phyloP scores from a whole-genome alignment of 2,797 vertebrate genomes.

The Sphenopsis melanotis region DNA sequence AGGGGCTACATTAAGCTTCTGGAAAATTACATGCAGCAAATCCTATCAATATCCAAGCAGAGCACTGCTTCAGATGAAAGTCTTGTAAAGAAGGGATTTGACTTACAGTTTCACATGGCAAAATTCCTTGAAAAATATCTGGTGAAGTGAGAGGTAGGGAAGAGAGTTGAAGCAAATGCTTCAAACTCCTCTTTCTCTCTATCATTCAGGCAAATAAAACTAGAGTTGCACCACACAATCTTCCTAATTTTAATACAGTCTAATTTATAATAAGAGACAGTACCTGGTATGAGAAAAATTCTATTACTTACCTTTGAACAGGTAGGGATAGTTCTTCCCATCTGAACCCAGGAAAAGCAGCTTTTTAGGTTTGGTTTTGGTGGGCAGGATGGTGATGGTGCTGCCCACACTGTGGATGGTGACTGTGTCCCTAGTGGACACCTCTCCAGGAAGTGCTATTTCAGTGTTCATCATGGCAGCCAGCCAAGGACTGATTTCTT shows the following conservation, averaged over 20 bases:
- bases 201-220: neutral
- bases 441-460: slow-evolving; percentile 94
- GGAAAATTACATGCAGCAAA: neutral
- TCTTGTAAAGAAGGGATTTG: neutral
- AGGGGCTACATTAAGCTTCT: neutral
- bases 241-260: neutral
- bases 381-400: slow-evolving; percentile 95
- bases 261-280: neutral
- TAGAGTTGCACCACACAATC: fast-evolving
- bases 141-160: neutral
- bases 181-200: neutral
- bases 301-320: slow-evolving; percentile 91
- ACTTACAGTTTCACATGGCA: neutral
- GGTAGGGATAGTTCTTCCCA: slow-evolving; percentile 93
- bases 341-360: slow-evolving; percentile 95
- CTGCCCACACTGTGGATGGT: slow-evolving; percentile 94
- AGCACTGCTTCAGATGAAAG: neutral
- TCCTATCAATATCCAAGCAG: neutral
- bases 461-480: slow-evolving; percentile 90
- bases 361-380: slow-evolving; percentile 99
- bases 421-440: slow-evolving; percentile 91
- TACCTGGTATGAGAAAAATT: neutral
- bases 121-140: neutral
- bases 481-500: slow-evolving; percentile 95
- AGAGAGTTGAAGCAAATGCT: neutral